Base-by-base conservation (phyloP, 2,113 vertebrate species). In the Protomyctophum bolini region DNA sequence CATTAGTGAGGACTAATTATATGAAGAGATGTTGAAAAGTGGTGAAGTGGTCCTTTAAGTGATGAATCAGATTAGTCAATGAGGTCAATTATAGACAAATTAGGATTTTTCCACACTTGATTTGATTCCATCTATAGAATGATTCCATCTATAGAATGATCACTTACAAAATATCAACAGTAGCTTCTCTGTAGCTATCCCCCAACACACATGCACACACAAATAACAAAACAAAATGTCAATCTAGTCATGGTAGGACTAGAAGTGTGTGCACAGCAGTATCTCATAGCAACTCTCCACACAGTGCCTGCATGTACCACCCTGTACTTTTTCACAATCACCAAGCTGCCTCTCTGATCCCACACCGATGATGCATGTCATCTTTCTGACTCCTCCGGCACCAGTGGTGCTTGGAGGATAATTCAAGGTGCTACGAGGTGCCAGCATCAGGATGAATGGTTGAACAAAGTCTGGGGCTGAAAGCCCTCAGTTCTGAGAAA, bases 351-450 rank as follows among this genome's bases (percentile, higher is more conserved):
- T 73, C 51, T 79, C 67, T 80, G 74, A 83, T 80, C 76, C 73
- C 57, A 21, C 68, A 72, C 79, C 86, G 86, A 63, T 70, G 68
- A 72, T 76, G 58, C 75, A 67, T 68, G 72, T 80, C 75, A 83
- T 82, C 51, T 72, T 71, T 71, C 48, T 78, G 77, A 86, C 68
- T 79, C 77, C 61, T 59, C 55, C 68, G 58, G 79, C 73, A 62
- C 59, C 74, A 68, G 63, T 65, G 66, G 54, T 73, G 65, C 77
- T 76, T 29, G 28, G 58, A 79, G 74, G 73, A 80, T 80, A 79
- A 85, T 76, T 73, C 73, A 64, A 49, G 57, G 50, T 57, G 64
- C 52, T 82, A 70, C 76, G 61, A 75, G 73, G 59, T 58, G 64
- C 73, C 45, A 64, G 80, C 28, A 59, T 49, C 33, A 41, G 62